Evolutionary conservation across 2,888 invertebrate species (phyloP).

Genomic region (Lordiphosa fenestrarum): DNA sequence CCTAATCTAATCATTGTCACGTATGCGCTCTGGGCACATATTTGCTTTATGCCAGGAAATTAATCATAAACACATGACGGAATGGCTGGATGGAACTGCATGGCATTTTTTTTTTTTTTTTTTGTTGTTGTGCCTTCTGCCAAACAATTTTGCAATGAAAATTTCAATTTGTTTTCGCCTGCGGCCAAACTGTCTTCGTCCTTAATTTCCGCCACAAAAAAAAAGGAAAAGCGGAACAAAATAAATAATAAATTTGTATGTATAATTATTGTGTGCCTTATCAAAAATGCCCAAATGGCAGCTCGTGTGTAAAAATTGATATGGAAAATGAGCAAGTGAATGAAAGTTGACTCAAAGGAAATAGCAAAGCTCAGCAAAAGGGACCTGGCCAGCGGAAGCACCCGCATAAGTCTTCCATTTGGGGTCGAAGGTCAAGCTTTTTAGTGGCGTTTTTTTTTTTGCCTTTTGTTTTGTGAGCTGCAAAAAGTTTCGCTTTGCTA

Average conservation of each 20-base stretch:
- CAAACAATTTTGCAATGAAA: constrained; percentile 47
- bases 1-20: constrained; percentile 74
- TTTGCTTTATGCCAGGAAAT: constrained; percentile 61
- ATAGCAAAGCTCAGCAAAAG: constrained; percentile 9
- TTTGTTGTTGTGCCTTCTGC: not conserved
- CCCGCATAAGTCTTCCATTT: constrained; percentile 25
- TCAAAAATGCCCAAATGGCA: constrained; percentile 51
- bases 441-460: constrained; percentile 3
- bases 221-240: constrained; percentile 4
- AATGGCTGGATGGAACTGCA: constrained; percentile 38
- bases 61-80: constrained; percentile 61
- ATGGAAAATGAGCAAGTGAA: constrained; percentile 38
- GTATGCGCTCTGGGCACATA: constrained; percentile 47
- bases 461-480: not conserved
- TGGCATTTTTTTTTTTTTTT: constrained; percentile 4
- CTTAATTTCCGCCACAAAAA: constrained; percentile 56
- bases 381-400: constrained; percentile 22
- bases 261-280: constrained; percentile 47
- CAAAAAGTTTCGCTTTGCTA: not conserved
- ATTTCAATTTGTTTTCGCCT: constrained; percentile 69
- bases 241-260: constrained; percentile 33
- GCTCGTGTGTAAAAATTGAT: constrained; percentile 53
- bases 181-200: constrained; percentile 48
- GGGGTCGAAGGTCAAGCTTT: constrained; percentile 52
- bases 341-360: constrained; percentile 10